Percentiles rank a stretch among this genome's conserved stretches.
Evolutionary conservation across 2,113 vertebrate species (phyloP).

Genomic region (Eulacestoma nigropectus): DNA sequence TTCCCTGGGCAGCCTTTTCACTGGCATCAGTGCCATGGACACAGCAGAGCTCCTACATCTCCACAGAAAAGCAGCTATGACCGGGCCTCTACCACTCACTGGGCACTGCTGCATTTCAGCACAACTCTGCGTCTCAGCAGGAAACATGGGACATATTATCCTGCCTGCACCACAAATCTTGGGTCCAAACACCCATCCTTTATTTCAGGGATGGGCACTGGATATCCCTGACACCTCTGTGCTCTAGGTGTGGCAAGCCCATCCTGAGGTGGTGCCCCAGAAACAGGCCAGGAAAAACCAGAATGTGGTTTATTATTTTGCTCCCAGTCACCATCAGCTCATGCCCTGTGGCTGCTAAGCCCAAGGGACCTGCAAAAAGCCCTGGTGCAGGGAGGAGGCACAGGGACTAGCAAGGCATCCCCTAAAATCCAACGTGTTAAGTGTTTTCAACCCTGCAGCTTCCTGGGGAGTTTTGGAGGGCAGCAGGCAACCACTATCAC

Average conservation of each 20-base stretch:
- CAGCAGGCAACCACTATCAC: neutral
- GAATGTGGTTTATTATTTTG: neutral
- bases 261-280: neutral
- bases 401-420: neutral
- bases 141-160: rapidly evolving
- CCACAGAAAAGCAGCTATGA: rapidly evolving
- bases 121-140: neutral
- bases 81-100: neutral
- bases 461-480: neutral
- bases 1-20: neutral
- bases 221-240: neutral
- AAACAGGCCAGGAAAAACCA: neutral
- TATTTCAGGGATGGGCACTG: rapidly evolving
- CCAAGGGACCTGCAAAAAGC: neutral
- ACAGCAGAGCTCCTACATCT: neutral
- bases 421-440: neutral
- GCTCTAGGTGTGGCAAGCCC: neutral
- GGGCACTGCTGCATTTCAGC: neutral
- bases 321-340: neutral
- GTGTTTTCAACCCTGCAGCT: neutral
- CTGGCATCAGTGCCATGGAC: neutral
- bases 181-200: neutral
- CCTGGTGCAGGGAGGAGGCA: neutral
- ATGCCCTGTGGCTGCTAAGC: neutral
- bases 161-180: neutral